These are phyloP conservation scores for Pycnonotus jocosus DNA, from an alignment of 2,113 vertebrate species.

Conservation along the genomic window DNA sequence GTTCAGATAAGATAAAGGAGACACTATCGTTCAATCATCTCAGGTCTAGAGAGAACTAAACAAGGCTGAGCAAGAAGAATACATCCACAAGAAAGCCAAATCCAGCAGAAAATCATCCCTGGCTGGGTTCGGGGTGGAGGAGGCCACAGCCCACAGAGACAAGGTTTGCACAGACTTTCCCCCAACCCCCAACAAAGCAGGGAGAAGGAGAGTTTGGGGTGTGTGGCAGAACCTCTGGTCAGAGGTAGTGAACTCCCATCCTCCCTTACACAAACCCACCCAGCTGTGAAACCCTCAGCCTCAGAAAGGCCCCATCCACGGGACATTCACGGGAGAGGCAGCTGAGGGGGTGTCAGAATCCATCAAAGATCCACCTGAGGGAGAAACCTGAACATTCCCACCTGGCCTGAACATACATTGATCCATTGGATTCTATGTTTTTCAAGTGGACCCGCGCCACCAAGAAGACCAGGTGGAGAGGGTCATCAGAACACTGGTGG, in stretches of 20 bases:
- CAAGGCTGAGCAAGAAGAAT: background rate
- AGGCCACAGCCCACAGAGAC: background rate
- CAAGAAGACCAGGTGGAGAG: background rate
- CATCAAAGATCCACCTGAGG: background rate
- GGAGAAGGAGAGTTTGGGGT: background rate
- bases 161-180: background rate
- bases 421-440: background rate
- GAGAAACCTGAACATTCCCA: background rate
- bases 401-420: background rate
- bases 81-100: background rate
- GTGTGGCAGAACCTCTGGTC: background rate
- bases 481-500: rapidly evolving
- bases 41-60: background rate
- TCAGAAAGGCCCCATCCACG: rapidly evolving
- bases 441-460: background rate
- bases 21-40: background rate
- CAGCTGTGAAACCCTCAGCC: background rate
- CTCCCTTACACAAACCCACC: background rate
- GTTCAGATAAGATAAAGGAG: background rate
- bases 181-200: background rate
- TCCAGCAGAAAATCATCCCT: background rate
- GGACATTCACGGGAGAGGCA: background rate
- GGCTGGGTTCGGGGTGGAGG: background rate
- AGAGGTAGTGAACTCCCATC: background rate
- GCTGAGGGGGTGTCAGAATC: background rate